These are phyloP conservation scores for Drosophila ogumai DNA, from an alignment of 1,140 invertebrate species.

Conservation along the genomic window DNA sequence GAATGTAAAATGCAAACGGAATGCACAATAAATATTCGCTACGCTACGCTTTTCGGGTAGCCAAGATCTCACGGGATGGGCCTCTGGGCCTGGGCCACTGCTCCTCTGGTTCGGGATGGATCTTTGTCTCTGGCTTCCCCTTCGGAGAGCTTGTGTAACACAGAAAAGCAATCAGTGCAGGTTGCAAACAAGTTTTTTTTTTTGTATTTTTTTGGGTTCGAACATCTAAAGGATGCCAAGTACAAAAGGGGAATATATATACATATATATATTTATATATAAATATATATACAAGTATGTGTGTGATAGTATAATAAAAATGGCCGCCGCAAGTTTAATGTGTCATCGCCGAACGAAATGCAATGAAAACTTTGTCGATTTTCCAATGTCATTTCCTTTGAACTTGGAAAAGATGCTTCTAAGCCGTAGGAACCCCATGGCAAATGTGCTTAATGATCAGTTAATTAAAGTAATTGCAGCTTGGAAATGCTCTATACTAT, in stretches of 20 bases:
- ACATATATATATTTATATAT: background rate
- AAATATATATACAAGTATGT: background rate
- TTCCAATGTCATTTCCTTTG: constrained; percentile 78
- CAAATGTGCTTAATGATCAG: constrained; percentile 76
- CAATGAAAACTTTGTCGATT: constrained; percentile 38
- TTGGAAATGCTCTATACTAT: constrained; percentile 30
- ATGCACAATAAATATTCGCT: constrained; percentile 82
- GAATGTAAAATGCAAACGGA: constrained; percentile 80
- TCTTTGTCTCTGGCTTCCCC: constrained; percentile 15
- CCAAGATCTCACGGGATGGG: constrained; percentile 40
- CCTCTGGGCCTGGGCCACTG: constrained; percentile 19
- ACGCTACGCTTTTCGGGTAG: constrained; percentile 47
- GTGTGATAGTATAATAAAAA: constrained; percentile 22
- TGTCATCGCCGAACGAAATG: constrained; percentile 26
- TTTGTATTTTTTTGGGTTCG: constrained; percentile 1
- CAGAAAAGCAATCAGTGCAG: constrained; percentile 80
- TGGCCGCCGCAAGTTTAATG: constrained; percentile 41
- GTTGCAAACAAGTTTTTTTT: constrained; percentile 73
- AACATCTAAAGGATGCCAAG: constrained; percentile 36
- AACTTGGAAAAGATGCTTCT: background rate
- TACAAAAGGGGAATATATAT: constrained; percentile 15
- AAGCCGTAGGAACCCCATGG: constrained; percentile 10
- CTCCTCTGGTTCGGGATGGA: background rate
- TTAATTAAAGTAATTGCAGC: constrained; percentile 82
- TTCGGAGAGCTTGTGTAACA: constrained; percentile 57